Evolutionary conservation across 2,888 invertebrate genomes (phyloP).

Genomic region (Cylindroiulus punctatus): DNA sequence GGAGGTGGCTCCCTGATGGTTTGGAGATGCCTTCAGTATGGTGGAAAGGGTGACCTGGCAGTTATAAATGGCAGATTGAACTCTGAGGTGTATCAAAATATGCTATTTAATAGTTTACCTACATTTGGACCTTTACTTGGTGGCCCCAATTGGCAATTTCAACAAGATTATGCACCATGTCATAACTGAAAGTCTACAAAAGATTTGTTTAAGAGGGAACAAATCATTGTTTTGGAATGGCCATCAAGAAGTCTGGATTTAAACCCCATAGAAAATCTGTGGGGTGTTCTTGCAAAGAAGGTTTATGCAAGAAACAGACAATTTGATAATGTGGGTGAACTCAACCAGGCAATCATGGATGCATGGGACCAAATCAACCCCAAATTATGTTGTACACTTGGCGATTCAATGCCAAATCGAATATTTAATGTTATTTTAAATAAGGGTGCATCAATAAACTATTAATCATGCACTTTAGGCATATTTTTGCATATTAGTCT

Average conservation of each 20-base stretch:
- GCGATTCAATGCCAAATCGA: too few species aligned
- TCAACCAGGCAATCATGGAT: background rate
- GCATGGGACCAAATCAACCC: background rate
- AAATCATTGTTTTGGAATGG: slow-evolving; percentile 4
- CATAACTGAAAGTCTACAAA: background rate
- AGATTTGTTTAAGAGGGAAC: background rate
- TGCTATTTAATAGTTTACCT: background rate
- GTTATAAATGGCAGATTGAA: background rate
- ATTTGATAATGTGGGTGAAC: background rate
- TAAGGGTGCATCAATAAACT: too few species aligned
- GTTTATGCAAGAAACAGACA: background rate
- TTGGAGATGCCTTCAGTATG: background rate
- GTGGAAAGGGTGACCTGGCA: background rate
- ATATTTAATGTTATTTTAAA: too few species aligned
- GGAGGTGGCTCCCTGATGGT: slow-evolving; percentile 17
- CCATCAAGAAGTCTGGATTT: background rate
- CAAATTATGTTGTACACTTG: too few species aligned
- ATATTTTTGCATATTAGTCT: too few species aligned
- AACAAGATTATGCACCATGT: background rate
- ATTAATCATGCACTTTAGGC: too few species aligned
- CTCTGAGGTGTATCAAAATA: background rate
- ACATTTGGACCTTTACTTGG: background rate
- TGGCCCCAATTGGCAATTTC: background rate
- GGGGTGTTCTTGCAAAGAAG: background rate
- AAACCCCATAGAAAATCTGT: slow-evolving; percentile 31